Conservation (phyloP, 35 echinoderm and acorn worm genomes). For the Patiria miniata region DNA sequence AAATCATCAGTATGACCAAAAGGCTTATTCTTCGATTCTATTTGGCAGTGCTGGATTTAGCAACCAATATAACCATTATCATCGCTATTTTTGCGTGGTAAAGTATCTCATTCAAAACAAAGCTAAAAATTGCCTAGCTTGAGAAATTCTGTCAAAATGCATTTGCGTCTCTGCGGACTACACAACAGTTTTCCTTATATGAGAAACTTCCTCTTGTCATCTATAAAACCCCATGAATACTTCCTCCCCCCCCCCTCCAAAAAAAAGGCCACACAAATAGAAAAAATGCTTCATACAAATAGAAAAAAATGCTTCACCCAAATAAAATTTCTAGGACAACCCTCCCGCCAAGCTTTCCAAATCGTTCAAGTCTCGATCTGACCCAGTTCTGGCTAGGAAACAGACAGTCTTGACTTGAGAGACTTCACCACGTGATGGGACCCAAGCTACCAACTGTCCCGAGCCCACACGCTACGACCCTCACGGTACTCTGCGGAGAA, state of each 20-base stretch:
- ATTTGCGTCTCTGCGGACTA: no score
- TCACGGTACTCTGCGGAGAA: not conserved
- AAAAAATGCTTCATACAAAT: not conserved
- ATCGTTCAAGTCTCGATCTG: not conserved
- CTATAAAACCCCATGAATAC: no score
- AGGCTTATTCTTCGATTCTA: no score
- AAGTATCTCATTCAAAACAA: no score
- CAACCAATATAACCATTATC: no score
- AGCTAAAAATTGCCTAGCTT: no score
- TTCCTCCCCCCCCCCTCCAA: no score
- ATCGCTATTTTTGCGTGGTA: no score
- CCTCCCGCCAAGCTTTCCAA: not conserved
- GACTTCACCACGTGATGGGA: not conserved
- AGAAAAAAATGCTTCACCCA: not conserved
- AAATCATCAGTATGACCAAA: no score
- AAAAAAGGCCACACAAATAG: no score
- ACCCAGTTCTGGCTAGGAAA: not conserved
- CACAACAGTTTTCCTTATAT: not conserved
- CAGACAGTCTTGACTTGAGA: not conserved
- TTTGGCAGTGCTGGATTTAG: no score
- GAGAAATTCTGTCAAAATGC: no score
- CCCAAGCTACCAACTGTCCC: not conserved
- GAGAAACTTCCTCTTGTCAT: not conserved
- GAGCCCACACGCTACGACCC: not conserved
- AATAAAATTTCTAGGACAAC: slow-evolving; percentile 8